phyloP scores from a whole-genome alignment of 1,140 invertebrate genomes.

The Drosophila nebulosa region DNA sequence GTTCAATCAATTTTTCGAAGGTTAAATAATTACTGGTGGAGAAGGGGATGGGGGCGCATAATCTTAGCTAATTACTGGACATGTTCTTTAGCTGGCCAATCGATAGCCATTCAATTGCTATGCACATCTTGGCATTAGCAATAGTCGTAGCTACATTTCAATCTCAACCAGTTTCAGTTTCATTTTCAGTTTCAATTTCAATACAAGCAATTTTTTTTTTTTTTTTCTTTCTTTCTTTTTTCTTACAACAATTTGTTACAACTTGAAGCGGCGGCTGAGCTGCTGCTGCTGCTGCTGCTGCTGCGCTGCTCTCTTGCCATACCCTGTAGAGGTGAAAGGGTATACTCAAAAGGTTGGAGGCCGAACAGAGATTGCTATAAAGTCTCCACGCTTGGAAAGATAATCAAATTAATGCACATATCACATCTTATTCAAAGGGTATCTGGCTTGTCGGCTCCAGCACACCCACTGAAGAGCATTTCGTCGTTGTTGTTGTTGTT shows the following conservation, averaged over 20 bases:
- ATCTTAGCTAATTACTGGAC: conserved; percentile 7
- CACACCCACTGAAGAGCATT: too few relatives aligned
- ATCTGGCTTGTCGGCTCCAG: too few relatives aligned
- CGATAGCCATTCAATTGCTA: not conserved
- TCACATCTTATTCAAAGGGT: too few relatives aligned
- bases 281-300: conserved; percentile 20
- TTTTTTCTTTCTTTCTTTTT: not conserved
- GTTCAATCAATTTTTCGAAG: not conserved
- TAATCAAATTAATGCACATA: too few relatives aligned
- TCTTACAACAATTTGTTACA: conserved; percentile 67
- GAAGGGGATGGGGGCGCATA: not conserved
- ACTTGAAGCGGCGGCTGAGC: conserved; percentile 34
- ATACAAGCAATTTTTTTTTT: conserved; percentile 47
- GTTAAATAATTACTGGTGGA: not conserved
- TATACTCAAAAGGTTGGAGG: too few relatives aligned
- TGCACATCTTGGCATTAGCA: conserved; percentile 24
- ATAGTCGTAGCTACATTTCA: conserved; percentile 25
- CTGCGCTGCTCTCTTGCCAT: conserved; percentile 6
- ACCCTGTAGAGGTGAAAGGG: not conserved
- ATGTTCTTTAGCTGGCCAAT: not conserved
- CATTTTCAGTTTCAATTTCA: conserved; percentile 71
- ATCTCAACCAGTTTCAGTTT: conserved; percentile 71
- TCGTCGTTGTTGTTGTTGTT: conserved; percentile 25
- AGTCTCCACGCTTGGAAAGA: too few relatives aligned
- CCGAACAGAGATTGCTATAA: too few relatives aligned